Evolutionary conservation across 2,888 invertebrate genomes (phyloP).

Genomic region (Caradrina clavipalpis): DNA sequence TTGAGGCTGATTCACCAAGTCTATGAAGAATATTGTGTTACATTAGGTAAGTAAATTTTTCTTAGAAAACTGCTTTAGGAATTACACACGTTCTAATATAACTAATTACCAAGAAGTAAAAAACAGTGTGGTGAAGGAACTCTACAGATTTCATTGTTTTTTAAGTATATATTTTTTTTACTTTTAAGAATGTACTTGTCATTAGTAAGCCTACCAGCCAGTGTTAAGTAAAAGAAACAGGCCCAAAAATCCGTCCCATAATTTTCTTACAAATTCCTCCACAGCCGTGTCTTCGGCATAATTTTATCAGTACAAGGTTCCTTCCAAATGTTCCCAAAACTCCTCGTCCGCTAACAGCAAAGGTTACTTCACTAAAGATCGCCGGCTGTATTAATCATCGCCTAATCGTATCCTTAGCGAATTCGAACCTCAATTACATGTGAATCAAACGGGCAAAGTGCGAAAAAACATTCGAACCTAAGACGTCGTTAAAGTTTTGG

Average conservation of each 20-base stretch:
- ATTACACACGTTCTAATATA: no score
- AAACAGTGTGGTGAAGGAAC: background rate
- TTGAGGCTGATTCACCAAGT: constrained; percentile 30
- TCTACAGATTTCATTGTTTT: background rate
- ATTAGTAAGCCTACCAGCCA: no score
- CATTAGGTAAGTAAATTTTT: background rate
- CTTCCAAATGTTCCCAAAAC: constrained; percentile 2
- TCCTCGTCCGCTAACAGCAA: constrained; percentile 26
- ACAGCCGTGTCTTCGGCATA: background rate
- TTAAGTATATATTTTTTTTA: background rate
- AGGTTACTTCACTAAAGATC: constrained; percentile 56
- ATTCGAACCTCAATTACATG: constrained; percentile 87
- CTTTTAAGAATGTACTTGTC: no score
- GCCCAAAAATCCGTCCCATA: no score
- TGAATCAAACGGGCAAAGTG: constrained; percentile 83
- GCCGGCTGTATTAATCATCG: constrained; percentile 84
- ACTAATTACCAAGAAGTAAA: background rate
- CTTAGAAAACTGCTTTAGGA: background rate
- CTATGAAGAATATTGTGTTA: background rate
- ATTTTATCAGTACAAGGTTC: background rate
- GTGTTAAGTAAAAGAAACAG: no score
- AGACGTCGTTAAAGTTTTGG: constrained; percentile 81
- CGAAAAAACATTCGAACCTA: constrained; percentile 81
- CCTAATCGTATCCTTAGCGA: constrained; percentile 89
- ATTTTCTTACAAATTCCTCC: background rate